Evolutionary conservation across 1,140 invertebrate genomes (phyloP).

Genomic region (Bombus huntii): DNA sequence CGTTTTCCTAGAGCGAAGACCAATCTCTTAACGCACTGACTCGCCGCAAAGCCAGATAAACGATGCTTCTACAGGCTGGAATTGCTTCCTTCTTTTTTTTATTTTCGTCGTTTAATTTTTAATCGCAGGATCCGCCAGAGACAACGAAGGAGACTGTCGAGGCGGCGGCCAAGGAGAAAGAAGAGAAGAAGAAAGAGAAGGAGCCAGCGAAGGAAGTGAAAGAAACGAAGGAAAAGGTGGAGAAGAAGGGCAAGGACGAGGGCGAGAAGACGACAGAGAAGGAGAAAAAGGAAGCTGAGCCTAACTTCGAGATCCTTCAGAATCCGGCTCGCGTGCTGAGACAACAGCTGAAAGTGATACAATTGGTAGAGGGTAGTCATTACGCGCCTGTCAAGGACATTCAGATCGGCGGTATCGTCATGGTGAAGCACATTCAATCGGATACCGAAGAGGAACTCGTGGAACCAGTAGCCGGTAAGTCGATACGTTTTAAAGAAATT

Average conservation of each 20-base stretch:
- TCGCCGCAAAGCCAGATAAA: neutral
- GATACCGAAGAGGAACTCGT: slow-evolving; percentile 92
- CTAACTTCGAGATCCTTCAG: slow-evolving; percentile 94
- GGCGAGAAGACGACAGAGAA: slow-evolving; percentile 81
- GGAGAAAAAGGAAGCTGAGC: slow-evolving; percentile 92
- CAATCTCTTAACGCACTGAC: neutral
- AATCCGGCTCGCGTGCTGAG: slow-evolving; percentile 98
- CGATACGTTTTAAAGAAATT: too few relatives aligned
- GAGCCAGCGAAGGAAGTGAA: slow-evolving; percentile 80
- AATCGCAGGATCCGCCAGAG: slow-evolving; percentile 55
- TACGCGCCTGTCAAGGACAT: slow-evolving; percentile 96
- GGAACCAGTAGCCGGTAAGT: slow-evolving; percentile 92
- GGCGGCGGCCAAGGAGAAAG: slow-evolving; percentile 69
- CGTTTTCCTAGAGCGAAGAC: neutral
- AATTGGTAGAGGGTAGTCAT: slow-evolving; percentile 90
- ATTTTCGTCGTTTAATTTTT: neutral
- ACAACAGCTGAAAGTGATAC: slow-evolving; percentile 95
- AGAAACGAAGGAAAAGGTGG: slow-evolving; percentile 85
- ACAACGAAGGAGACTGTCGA: slow-evolving; percentile 28
- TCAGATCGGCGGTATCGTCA: slow-evolving; percentile 97
- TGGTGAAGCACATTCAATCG: slow-evolving; percentile 92
- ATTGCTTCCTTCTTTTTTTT: neutral
- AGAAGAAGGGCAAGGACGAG: slow-evolving; percentile 80
- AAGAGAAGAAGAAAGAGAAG: slow-evolving; percentile 78
- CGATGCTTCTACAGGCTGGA: neutral